Evolutionary conservation across 2,797 vertebrate genomes (phyloP).

Genomic region (Neosalanx taihuensis): DNA sequence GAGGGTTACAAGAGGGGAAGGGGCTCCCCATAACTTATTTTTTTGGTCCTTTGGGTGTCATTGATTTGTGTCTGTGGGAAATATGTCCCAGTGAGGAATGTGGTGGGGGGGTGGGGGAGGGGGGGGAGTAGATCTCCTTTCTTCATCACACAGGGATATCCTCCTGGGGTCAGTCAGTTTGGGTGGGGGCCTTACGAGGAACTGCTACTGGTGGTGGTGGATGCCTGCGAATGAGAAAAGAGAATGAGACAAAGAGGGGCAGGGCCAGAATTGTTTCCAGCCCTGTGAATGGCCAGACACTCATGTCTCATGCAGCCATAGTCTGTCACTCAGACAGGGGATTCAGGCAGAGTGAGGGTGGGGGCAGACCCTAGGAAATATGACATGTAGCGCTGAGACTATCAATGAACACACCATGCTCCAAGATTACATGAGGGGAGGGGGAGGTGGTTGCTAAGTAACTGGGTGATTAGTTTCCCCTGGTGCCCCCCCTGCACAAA

Average conservation of each 20-base stretch:
- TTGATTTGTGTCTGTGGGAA: background rate
- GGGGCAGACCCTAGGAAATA: slow-evolving; percentile 31
- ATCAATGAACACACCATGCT: slow-evolving; percentile 66
- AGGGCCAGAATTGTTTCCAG: slow-evolving; percentile 6
- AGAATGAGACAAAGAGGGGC: slow-evolving; percentile 29
- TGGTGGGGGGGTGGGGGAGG: background rate
- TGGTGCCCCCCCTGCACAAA: slow-evolving; percentile 57
- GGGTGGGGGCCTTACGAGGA: slow-evolving; percentile 58
- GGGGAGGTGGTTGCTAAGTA: slow-evolving; percentile 63
- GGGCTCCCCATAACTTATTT: slow-evolving; percentile 19
- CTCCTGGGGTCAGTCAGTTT: slow-evolving; percentile 30
- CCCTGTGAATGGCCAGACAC: slow-evolving; percentile 39
- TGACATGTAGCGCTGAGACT: slow-evolving; percentile 49
- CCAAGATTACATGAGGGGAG: slow-evolving; percentile 44
- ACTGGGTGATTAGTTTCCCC: slow-evolving; percentile 57
- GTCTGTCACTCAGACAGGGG: slow-evolving; percentile 61
- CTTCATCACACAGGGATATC: slow-evolving; percentile 25
- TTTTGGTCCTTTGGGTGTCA: slow-evolving; percentile 28
- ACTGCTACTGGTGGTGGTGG: slow-evolving; percentile 69
- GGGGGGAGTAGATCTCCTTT: slow-evolving; percentile 22
- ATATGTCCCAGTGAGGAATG: slow-evolving; percentile 6
- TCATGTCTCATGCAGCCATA: slow-evolving; percentile 65
- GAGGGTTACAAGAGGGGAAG: background rate
- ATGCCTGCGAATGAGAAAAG: slow-evolving; percentile 63
- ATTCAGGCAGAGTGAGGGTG: slow-evolving; percentile 62